Percentiles rank a stretch among this genome's conserved stretches.
These are phyloP conservation scores for Syngnathus scovelli DNA, from an alignment of 2,113 vertebrate genomes.

Conservation along the genomic window DNA sequence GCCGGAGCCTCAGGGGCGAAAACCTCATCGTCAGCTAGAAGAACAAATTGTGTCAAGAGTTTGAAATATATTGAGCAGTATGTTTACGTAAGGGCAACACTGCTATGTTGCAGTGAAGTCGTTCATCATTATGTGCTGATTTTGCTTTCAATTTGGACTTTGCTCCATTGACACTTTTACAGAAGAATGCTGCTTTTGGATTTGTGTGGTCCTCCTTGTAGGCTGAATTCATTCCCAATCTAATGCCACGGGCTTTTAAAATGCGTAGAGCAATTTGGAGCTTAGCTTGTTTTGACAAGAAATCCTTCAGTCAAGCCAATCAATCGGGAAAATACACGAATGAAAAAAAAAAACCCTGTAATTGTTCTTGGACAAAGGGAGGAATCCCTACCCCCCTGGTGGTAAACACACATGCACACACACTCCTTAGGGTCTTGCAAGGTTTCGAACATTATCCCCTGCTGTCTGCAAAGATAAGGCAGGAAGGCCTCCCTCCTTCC, in stretches of 20 bases:
- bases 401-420: constrained; percentile 23
- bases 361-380: constrained; percentile 25
- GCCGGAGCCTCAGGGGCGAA: constrained; percentile 52
- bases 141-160: constrained; percentile 22
- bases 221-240: constrained; percentile 19
- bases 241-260: constrained; percentile 7
- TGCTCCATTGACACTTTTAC: constrained; percentile 15
- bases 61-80: not conserved
- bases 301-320: constrained; percentile 2
- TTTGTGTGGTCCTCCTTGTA: constrained; percentile 5
- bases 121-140: constrained; percentile 40
- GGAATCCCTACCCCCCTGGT: constrained; percentile 9
- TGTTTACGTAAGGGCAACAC: constrained; percentile 5
- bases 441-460: constrained; percentile 53
- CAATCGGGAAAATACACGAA: constrained; percentile 3
- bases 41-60: not conserved
- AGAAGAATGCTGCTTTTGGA: constrained; percentile 36
- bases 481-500: constrained; percentile 26
- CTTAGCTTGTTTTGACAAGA: constrained; percentile 2
- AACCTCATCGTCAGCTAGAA: constrained; percentile 48
- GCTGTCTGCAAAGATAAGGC: constrained; percentile 66
- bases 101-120: constrained; percentile 25
- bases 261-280: not conserved
- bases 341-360: constrained; percentile 14
- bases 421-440: constrained; percentile 9